phyloP scores from a whole-genome alignment of 1,140 invertebrate genomes.

The Mizuhopecten yessoensis region DNA sequence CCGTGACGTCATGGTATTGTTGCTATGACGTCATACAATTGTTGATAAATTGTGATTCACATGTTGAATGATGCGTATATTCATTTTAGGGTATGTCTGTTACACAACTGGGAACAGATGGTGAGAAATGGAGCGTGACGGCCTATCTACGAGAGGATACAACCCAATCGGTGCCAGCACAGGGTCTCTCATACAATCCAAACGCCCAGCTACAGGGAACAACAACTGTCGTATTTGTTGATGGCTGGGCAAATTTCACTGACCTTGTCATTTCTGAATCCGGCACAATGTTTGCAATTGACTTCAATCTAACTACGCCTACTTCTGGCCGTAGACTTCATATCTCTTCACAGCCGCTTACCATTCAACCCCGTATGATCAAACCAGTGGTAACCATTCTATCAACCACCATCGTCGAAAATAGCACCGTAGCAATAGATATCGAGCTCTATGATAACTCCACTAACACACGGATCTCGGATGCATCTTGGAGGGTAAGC shows the following conservation, averaged over 20 bases:
- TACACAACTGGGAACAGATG: constrained; percentile 60
- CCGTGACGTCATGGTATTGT: too few relatives aligned
- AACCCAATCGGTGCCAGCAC: neutral
- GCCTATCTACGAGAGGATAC: constrained; percentile 52
- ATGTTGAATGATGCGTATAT: too few relatives aligned
- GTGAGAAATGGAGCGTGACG: constrained; percentile 56
- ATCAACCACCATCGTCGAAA: neutral
- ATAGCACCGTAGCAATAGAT: neutral
- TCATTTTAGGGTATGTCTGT: constrained; percentile 66
- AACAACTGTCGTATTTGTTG: constrained; percentile 51
- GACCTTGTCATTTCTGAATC: constrained; percentile 57
- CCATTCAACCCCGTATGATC: neutral
- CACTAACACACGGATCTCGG: neutral
- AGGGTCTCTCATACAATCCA: constrained; percentile 48
- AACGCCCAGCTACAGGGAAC: constrained; percentile 55
- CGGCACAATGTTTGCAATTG: constrained; percentile 61
- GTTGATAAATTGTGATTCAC: too few relatives aligned
- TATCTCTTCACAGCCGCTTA: constrained; percentile 44
- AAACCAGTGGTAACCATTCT: neutral
- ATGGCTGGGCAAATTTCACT: constrained; percentile 66
- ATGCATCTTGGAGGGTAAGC: neutral
- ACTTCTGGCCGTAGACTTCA: constrained; percentile 55
- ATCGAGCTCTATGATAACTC: neutral
- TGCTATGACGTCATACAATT: too few relatives aligned
- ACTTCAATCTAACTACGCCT: constrained; percentile 67